These are phyloP conservation scores for Barnardius zonarius DNA, from an alignment of 2,113 vertebrate species.

Conservation along the genomic window DNA sequence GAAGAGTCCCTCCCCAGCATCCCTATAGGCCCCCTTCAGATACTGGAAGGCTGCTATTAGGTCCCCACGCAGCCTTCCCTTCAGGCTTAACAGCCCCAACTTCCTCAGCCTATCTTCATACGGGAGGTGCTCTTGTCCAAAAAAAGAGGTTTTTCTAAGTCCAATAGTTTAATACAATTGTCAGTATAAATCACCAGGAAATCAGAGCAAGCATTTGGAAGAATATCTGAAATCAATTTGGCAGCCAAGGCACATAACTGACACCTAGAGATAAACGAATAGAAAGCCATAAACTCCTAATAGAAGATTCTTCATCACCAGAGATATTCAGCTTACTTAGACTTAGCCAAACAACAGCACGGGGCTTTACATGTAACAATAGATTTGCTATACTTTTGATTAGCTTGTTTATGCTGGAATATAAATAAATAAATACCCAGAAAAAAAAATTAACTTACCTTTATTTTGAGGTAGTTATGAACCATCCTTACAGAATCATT, in stretches of 20 bases:
- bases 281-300: not conserved
- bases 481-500: not conserved
- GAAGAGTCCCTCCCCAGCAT: too few relatives aligned
- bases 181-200: conserved; percentile 28
- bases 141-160: not conserved
- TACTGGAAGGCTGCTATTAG: too few relatives aligned
- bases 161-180: not conserved
- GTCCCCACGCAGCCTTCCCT: too few relatives aligned
- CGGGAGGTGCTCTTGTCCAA: not conserved
- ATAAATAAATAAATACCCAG: not conserved
- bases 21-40: too few relatives aligned
- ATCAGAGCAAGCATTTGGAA: not conserved
- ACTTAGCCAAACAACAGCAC: not conserved
- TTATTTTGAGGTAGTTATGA: not conserved
- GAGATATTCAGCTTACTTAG: not conserved
- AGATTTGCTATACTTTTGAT: not conserved
- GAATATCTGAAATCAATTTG: not conserved
- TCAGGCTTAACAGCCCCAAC: too few relatives aligned
- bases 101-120: too few relatives aligned
- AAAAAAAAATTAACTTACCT: not conserved
- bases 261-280: not conserved
- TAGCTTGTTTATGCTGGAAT: not conserved
- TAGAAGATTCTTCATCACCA: not conserved
- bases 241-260: not conserved
- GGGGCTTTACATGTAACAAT: not conserved